These are phyloP conservation scores for Arizona elegans DNA, from an alignment of 2,113 vertebrate genomes.

Conservation along the genomic window DNA sequence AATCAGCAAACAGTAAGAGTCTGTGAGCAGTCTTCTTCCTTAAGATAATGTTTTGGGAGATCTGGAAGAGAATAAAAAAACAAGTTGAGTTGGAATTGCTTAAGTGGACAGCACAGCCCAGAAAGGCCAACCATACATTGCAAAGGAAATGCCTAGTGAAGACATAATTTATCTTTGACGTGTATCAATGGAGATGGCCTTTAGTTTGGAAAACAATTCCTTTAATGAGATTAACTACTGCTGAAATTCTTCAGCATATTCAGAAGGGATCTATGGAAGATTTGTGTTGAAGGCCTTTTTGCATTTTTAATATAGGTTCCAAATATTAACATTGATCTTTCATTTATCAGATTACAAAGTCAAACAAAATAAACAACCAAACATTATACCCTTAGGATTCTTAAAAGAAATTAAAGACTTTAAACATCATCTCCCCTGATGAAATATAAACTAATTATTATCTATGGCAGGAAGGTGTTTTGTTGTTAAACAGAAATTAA, in stretches of 20 bases:
- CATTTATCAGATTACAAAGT: constrained; percentile 44
- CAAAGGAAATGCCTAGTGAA: constrained; percentile 35
- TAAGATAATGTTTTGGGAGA: background rate
- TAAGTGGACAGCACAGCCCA: background rate
- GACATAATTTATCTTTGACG: constrained; percentile 65
- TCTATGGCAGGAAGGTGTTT: constrained; percentile 33
- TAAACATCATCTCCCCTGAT: background rate
- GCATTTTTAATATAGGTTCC: constrained; percentile 38
- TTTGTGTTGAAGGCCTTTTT: background rate
- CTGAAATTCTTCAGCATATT: constrained; percentile 43
- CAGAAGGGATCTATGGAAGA: constrained; percentile 31
- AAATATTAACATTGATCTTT: constrained; percentile 52
- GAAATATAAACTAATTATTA: constrained; percentile 18
- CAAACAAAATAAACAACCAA: background rate
- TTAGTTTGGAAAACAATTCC: constrained; percentile 65
- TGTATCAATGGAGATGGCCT: constrained; percentile 65
- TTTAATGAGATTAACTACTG: constrained; percentile 59
- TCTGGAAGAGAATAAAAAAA: constrained; percentile 25
- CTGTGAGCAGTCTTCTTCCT: constrained; percentile 5
- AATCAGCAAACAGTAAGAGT: background rate
- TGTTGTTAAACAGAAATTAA: background rate
- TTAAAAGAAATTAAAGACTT: background rate
- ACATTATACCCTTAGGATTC: background rate
- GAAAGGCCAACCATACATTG: constrained; percentile 56
- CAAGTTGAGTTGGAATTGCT: constrained; percentile 44